phyloP scores from a whole-genome alignment of 2,888 invertebrate genomes.

The Drosophila kuntzei region DNA sequence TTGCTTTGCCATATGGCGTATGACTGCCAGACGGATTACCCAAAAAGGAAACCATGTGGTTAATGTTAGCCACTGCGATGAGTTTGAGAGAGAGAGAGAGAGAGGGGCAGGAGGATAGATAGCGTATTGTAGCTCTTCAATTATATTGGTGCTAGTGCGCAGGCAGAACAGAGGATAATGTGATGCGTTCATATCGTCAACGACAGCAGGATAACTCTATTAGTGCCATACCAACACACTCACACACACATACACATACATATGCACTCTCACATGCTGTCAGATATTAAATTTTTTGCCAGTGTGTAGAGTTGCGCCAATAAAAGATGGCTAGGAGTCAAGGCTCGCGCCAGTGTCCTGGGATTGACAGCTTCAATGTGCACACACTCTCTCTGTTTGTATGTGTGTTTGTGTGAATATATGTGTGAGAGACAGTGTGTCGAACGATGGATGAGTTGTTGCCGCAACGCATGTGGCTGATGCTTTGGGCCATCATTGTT shows the following conservation, averaged over 20 bases:
- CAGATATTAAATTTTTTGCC: slow-evolving; percentile 68
- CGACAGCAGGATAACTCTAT: slow-evolving; percentile 70
- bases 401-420: slow-evolving; percentile 15
- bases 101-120: slow-evolving; percentile 1
- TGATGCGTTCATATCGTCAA: slow-evolving; percentile 62
- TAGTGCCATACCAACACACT: slow-evolving; percentile 51
- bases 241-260: background rate
- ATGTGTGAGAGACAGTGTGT: slow-evolving; percentile 30
- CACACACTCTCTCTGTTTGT: slow-evolving; percentile 22
- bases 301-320: slow-evolving; percentile 53
- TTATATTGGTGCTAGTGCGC: slow-evolving; percentile 61
- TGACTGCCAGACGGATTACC: slow-evolving; percentile 54
- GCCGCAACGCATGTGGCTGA: slow-evolving; percentile 78
- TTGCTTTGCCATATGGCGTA: slow-evolving; percentile 42
- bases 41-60: slow-evolving; percentile 17
- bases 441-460: slow-evolving; percentile 71
- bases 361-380: slow-evolving; percentile 62
- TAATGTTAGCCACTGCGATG: background rate
- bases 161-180: slow-evolving; percentile 60
- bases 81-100: background rate
- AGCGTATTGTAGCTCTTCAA: slow-evolving; percentile 46
- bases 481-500: slow-evolving; percentile 77
- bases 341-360: slow-evolving; percentile 41
- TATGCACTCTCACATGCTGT: slow-evolving; percentile 28
- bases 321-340: slow-evolving; percentile 59